Evolutionary conservation across 2,888 invertebrate species (phyloP).

Genomic region (Anoplius nigerrimus): DNA sequence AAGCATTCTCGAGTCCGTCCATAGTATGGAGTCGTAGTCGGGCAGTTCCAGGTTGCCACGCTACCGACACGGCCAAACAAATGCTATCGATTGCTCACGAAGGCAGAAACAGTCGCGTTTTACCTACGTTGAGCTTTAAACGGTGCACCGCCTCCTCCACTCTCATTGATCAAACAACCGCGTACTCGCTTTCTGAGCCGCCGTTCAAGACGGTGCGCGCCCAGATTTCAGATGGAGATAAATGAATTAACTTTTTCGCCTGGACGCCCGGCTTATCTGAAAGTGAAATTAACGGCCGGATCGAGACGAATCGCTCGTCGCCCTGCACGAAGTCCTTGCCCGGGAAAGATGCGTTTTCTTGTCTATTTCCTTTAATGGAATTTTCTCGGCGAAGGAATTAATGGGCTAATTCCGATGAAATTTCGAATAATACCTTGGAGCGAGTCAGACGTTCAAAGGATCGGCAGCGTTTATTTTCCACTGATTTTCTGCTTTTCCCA

Average conservation of each 20-base stretch:
- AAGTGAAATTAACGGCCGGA: constrained; percentile 25
- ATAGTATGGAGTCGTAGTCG: background rate
- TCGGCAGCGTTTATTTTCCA: constrained; percentile 13
- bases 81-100: constrained; percentile 63
- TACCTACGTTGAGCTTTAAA: background rate
- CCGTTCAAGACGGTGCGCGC: too few species aligned
- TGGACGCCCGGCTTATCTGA: too few species aligned
- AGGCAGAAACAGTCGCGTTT: background rate
- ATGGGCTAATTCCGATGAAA: too few species aligned
- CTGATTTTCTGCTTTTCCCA: too few species aligned
- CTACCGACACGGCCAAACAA: constrained; percentile 67
- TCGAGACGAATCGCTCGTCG: constrained; percentile 31
- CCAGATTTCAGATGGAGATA: too few species aligned
- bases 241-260: too few species aligned
- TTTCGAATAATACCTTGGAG: too few species aligned
- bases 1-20: background rate
- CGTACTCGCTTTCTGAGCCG: background rate
- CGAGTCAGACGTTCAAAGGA: constrained; percentile 4
- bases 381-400: too few species aligned
- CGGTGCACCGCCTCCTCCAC: constrained; percentile 29
- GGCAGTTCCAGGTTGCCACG: constrained; percentile 60
- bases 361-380: too few species aligned
- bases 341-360: background rate
- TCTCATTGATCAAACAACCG: constrained; percentile 64
- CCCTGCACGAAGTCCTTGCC: constrained; percentile 13